A percentile compares a stretch with the other conserved stretches of the same genome.
Conservation (phyloP, 2,113 vertebrate genomes). For the Hemiprocne comata region DNA sequence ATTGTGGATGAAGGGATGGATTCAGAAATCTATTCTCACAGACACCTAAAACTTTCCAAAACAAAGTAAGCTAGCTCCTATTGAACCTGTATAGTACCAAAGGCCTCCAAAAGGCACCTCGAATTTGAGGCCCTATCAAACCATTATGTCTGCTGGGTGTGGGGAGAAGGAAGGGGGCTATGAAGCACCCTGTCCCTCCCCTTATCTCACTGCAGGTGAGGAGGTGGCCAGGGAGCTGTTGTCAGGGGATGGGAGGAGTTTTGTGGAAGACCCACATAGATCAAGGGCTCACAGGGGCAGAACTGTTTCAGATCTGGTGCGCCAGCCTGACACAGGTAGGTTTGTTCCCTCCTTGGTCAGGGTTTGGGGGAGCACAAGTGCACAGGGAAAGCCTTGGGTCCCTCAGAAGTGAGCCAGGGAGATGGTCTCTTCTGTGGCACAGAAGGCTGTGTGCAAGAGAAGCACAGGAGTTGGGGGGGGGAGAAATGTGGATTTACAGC, state of each 20-base stretch:
- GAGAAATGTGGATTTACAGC: neutral
- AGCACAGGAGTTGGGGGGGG: too few species aligned
- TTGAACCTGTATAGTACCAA: neutral
- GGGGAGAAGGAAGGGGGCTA: neutral
- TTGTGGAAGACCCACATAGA: rapidly evolving
- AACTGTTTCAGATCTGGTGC: neutral
- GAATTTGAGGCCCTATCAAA: neutral
- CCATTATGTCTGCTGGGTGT: neutral
- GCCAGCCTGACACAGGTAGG: neutral
- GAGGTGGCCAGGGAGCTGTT: neutral
- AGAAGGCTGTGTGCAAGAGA: neutral
- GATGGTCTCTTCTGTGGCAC: neutral
- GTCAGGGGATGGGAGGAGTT: neutral
- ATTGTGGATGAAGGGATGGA: neutral
- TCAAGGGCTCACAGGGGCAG: neutral
- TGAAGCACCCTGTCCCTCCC: neutral
- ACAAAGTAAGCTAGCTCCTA: neutral
- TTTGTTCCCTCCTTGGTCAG: neutral
- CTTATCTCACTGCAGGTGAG: neutral
- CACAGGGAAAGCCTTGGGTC: neutral
- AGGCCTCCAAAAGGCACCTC: neutral
- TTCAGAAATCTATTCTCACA: neutral
- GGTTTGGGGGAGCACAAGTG: neutral
- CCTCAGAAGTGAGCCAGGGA: neutral
- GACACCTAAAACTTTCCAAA: neutral